These are phyloP conservation scores for Eubucco bourcierii DNA, from an alignment of 2,113 vertebrate genomes.

Conservation along the genomic window DNA sequence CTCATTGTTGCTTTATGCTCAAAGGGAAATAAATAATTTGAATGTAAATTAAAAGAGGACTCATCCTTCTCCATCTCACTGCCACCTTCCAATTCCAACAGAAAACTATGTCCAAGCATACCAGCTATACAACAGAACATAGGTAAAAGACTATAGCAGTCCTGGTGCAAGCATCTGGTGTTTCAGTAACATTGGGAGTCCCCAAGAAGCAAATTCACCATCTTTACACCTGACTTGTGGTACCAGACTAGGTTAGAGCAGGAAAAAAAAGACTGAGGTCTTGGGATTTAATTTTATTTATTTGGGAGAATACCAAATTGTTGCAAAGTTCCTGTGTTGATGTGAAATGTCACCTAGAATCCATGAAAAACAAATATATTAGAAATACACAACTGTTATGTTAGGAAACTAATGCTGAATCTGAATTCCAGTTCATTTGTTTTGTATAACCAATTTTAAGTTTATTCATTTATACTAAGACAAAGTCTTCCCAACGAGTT, in stretches of 20 bases:
- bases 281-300: background rate
- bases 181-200: rapidly evolving
- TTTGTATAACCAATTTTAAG: background rate
- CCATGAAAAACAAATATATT: rapidly evolving
- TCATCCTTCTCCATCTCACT: background rate
- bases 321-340: rapidly evolving
- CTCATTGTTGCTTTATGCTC: background rate
- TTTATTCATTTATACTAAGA: background rate
- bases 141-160: background rate
- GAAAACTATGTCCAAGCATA: background rate
- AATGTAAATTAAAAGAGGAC: background rate
- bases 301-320: background rate
- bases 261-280: background rate
- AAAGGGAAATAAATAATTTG: background rate
- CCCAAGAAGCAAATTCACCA: background rate
- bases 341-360: background rate
- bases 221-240: background rate
- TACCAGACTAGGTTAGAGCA: background rate
- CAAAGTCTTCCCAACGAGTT: background rate
- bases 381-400: background rate
- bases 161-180: background rate
- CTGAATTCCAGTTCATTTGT: background rate
- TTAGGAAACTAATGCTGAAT: background rate
- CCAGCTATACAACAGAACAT: background rate
- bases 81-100: background rate